These are phyloP conservation scores for Myotis myotis DNA, from an alignment of 2,797 vertebrate species.

Conservation along the genomic window DNA sequence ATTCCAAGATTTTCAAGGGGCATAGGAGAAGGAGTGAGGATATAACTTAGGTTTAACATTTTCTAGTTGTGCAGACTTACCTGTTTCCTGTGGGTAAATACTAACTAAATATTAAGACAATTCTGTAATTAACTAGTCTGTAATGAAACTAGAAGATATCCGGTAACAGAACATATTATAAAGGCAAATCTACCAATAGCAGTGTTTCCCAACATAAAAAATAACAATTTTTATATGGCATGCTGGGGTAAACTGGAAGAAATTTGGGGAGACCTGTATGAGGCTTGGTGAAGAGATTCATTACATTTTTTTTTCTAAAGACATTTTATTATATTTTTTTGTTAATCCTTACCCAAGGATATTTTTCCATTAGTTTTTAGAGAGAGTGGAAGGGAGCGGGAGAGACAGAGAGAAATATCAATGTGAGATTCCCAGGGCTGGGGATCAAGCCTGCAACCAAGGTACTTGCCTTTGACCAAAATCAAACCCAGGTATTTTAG, in stretches of 20 bases:
- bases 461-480: no score
- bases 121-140: neutral
- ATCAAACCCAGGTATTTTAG: no score
- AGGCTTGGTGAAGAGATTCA: neutral
- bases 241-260: neutral
- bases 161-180: neutral
- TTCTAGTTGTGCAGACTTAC: neutral
- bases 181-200: neutral
- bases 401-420: no score
- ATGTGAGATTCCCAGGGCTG: no score
- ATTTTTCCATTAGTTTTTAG: no score
- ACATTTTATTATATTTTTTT: no score
- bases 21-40: neutral
- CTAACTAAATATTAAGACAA: neutral
- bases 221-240: neutral
- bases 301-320: neutral
- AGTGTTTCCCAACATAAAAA: constrained; percentile 5
- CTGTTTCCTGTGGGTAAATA: neutral
- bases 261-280: neutral
- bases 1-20: neutral
- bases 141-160: constrained; percentile 18
- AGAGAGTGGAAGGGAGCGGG: no score
- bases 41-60: constrained; percentile 19
- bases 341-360: no score
- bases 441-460: no score